Evolutionary conservation across 1,140 invertebrate species (phyloP), one percentile per base, ranked within the genome.

Genomic region (Amphibalanus amphitrite): DNA sequence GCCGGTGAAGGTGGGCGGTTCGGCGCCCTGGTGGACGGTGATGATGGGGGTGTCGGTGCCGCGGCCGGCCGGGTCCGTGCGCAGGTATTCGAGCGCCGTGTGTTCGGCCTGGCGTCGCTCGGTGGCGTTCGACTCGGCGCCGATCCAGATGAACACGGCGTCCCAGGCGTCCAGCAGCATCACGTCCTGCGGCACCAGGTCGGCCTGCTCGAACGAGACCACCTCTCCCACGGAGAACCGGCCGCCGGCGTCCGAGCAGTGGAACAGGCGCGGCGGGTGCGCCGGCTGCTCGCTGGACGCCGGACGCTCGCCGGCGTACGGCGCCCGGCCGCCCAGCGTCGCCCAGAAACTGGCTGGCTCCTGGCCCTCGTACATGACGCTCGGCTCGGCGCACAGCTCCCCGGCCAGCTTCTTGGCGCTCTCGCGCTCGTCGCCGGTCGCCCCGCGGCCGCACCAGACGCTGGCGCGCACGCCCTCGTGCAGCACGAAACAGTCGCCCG

Each of bases 1-100:
- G 73, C 93, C 93, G 64, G 89, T 92, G 78, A 95, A 96, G 69
- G 88, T 91, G 68, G 91, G 89, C 4, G 92, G 92, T 79, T 97
- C 93, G 67, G 85, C 82, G 6, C 89, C 88, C 82, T 95, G 92
- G 76, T 86, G 88, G 29, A 95, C 82, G 28, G 88, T 83, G 15
- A 90, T 82, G 74, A 95, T 87, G 0, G 90, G 87, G 0, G 89
- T 93, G 70, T 90, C 89, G 1, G 83, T 79, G 76, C 91, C 88
- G 71, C 93, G 82, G 29, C 87, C 86, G 29, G 87, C 85, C 20
- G 90, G 89, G 84, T 93, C 91, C 79, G 82, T 82, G 76, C 72
- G 59, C 59, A 86, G 75, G 76, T 86, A 86, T 69, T 85, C 82
- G 29, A 78, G 70, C 13, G 88, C 84, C 72, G 85, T 75, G 72